A percentile compares a stretch with the other conserved stretches of the same genome.
Evolutionary conservation across 2,797 vertebrate species (phyloP).

Genomic region (Sphenodon punctatus): DNA sequence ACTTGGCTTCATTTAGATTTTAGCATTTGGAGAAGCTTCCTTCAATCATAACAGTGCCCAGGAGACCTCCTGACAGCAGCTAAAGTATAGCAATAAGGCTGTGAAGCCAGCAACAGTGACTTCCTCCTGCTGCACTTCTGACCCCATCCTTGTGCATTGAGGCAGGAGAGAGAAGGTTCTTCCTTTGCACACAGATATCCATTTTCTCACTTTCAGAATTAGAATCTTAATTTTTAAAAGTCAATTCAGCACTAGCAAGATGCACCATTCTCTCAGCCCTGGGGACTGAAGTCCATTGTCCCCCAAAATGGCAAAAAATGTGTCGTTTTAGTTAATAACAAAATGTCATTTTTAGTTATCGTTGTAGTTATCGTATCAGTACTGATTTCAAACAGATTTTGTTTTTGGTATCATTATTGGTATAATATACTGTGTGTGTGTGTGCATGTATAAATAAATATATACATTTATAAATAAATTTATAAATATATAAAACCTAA

Average conservation of each 20-base stretch:
- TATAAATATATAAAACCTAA: too few relatives aligned
- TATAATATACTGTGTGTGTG: too few relatives aligned
- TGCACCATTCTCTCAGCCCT: neutral
- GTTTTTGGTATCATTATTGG: too few relatives aligned
- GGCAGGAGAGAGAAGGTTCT: neutral
- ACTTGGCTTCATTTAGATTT: neutral
- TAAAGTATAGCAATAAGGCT: neutral
- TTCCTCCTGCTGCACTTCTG: neutral
- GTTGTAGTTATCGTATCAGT: too few relatives aligned
- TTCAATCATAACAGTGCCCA: accelerated
- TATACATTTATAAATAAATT: too few relatives aligned
- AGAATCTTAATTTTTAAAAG: neutral
- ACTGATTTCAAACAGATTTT: too few relatives aligned
- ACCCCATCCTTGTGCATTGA: neutral
- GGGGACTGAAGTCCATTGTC: too few relatives aligned
- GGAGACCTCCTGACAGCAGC: accelerated
- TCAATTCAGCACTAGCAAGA: neutral
- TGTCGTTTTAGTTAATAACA: too few relatives aligned
- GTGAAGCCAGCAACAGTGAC: neutral
- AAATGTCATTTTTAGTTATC: too few relatives aligned
- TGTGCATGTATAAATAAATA: too few relatives aligned
- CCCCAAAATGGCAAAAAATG: neutral
- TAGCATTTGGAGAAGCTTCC: neutral
- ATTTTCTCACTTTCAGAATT: neutral
- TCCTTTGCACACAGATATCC: neutral